Evolutionary conservation across 2,113 vertebrate species (phyloP), one percentile per base, ranked within the genome.

Genomic region (Melanerpes formicivorus): DNA sequence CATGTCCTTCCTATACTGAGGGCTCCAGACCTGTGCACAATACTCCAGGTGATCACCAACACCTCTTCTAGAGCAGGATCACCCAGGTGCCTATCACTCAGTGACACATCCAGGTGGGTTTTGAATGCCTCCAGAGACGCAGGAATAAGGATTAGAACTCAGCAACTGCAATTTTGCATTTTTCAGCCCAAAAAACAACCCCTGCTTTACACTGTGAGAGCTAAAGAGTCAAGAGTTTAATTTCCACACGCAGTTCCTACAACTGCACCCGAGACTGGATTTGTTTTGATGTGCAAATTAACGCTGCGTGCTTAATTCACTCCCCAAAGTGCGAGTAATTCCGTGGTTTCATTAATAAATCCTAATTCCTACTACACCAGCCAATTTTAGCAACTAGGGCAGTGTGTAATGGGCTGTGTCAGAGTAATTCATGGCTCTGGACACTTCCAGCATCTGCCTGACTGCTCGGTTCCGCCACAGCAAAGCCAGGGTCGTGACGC

Each of bases 211-310:
- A 63, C 10, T 56, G 16, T 3, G 4, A 80, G 42, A 76, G 13
- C 9, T 7, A 22, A 22, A 22, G 42, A 87, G 52, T 37, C 34
- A 87, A 52, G 46, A 83, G 21, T 78, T 84, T 60, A 81, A 93
- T 88, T 90, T 70, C 81, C 56, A 79, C 86, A 78, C 9, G 48
- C 55, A 59, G 59, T 82, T 84, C 84, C 74, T 89, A 3, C 19
- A 84, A 77, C 78, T 42, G 74, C 76, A 84, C 2, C 6, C 2
- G 6, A 73, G 88, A 90, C 22, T 40, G 65, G 29, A 65, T 46
- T 75, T 91, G 84, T 91, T 95, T 94, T 93, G 94, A 94, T 91
- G 74, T 91, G 80, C 73, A 93, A 95, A 93, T 96, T 50, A 88
- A 87, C 2, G 1, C 62, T 11, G 25, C 2, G 2, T 52, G 54